Evolutionary conservation across 2,113 vertebrate genomes (phyloP).

Genomic region (Actenoides hombroni): DNA sequence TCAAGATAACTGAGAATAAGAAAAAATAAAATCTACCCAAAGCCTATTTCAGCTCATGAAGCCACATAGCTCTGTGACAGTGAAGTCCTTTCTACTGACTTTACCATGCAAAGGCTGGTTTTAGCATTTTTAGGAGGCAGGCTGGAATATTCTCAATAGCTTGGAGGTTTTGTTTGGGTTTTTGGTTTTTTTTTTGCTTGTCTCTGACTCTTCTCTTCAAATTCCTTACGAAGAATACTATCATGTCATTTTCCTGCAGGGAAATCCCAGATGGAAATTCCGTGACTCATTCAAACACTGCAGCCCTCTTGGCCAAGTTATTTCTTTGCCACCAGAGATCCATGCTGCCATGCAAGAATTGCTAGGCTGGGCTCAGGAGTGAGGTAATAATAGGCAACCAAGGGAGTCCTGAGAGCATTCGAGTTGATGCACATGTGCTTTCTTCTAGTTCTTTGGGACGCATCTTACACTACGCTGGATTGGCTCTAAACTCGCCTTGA

Average conservation of each 20-base stretch:
- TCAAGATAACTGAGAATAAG: neutral
- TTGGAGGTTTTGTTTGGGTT: neutral
- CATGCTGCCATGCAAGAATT: neutral
- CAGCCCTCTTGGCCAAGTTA: neutral
- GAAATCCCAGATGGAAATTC: neutral
- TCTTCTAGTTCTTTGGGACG: neutral
- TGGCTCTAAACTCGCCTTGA: neutral
- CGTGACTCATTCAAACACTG: neutral
- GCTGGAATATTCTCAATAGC: neutral
- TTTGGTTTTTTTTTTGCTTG: neutral
- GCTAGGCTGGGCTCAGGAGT: neutral
- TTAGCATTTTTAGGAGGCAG: neutral
- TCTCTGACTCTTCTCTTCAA: neutral
- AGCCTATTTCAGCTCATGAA: neutral
- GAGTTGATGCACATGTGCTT: neutral
- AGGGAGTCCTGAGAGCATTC: rapidly evolving
- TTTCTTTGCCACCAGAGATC: neutral
- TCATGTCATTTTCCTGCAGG: neutral
- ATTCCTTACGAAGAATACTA: neutral
- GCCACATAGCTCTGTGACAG: neutral
- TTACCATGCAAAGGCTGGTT: neutral
- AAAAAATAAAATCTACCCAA: neutral
- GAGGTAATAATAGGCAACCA: neutral
- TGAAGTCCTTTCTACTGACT: neutral
- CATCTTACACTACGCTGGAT: neutral